These are phyloP conservation scores for Eolophus roseicapilla DNA, from an alignment of 2,113 vertebrate genomes.

Conservation along the genomic window DNA sequence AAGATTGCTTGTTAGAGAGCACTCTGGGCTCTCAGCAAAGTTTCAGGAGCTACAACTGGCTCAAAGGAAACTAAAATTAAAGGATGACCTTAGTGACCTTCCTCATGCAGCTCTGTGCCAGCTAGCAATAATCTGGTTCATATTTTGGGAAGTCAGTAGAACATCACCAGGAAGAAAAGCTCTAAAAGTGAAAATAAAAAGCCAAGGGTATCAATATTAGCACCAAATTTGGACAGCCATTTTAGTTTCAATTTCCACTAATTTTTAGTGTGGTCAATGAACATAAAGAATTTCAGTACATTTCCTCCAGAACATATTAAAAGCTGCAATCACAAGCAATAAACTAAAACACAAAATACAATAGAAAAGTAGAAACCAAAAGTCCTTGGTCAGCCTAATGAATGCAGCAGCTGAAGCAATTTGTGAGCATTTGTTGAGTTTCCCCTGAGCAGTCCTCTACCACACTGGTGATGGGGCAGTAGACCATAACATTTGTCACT, in stretches of 20 bases:
- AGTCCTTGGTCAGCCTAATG: conserved; percentile 27
- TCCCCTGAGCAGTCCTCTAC: background rate
- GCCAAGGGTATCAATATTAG: background rate
- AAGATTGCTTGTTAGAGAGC: conserved; percentile 9
- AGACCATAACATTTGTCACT: background rate
- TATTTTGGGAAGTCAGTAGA: conserved; percentile 13
- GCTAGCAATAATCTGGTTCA: background rate
- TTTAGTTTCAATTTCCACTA: conserved; percentile 10
- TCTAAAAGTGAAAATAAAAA: conserved; percentile 26
- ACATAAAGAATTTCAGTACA: conserved; percentile 11
- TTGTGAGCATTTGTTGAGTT: background rate
- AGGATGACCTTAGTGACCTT: conserved; percentile 5
- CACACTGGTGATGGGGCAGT: background rate
- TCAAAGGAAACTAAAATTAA: conserved; percentile 28
- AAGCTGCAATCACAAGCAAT: conserved; percentile 40
- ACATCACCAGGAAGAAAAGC: background rate
- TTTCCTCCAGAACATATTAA: conserved; percentile 34
- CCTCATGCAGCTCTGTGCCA: background rate
- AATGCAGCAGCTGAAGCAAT: background rate
- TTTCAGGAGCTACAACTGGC: background rate
- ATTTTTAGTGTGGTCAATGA: conserved; percentile 3
- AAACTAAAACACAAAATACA: conserved; percentile 30
- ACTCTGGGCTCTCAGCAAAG: background rate
- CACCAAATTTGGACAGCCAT: background rate
- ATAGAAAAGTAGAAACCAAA: background rate